phyloP scores from a whole-genome alignment of 2,113 vertebrate species.

The Vireo altiloquus region DNA sequence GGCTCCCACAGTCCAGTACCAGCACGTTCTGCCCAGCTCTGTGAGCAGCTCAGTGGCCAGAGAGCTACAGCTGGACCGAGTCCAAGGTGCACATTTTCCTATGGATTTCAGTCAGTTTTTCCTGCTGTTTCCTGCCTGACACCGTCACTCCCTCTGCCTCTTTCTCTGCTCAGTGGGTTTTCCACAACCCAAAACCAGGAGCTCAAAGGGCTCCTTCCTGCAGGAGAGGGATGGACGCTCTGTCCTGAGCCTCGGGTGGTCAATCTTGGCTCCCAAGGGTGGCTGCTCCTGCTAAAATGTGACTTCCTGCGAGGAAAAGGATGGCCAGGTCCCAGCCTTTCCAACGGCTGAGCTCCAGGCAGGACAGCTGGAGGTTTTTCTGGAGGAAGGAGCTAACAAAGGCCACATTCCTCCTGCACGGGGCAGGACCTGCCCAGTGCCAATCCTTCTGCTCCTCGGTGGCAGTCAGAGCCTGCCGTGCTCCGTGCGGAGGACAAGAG shows the following conservation, averaged over 20 bases:
- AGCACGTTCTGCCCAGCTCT: not conserved
- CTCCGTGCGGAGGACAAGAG: not conserved
- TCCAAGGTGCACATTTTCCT: not conserved
- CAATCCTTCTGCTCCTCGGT: not conserved
- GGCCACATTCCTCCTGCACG: fast-evolving
- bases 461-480: not conserved
- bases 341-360: not conserved
- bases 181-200: not conserved
- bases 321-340: not conserved
- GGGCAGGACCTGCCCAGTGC: not conserved
- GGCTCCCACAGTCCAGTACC: not conserved
- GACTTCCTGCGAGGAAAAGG: not conserved
- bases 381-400: not conserved
- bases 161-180: not conserved
- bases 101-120: not conserved
- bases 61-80: not conserved
- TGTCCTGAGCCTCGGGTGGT: not conserved
- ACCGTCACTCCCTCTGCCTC: not conserved
- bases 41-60: not conserved
- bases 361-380: not conserved
- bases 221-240: not conserved
- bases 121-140: not conserved
- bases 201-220: not conserved
- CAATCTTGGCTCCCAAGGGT: not conserved
- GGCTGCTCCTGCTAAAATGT: not conserved